Percentiles rank a stretch among this genome's conserved stretches.
phyloP scores from a whole-genome alignment of 2,797 vertebrate genomes.

The Cephalopachus bancanus region DNA sequence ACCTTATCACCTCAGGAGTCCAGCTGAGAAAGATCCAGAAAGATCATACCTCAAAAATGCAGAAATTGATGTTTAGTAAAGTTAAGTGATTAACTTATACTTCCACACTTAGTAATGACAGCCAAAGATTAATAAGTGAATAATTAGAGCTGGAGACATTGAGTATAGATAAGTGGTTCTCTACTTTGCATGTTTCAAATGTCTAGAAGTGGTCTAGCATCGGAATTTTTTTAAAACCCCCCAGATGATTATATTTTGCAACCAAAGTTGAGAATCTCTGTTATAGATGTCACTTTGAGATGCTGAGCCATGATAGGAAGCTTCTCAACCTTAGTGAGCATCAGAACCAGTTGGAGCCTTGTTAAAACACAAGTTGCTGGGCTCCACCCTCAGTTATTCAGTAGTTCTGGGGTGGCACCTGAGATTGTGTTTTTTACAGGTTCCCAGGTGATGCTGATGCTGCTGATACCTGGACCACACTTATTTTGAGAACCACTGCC shows the following conservation, averaged over 20 bases:
- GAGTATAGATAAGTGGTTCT: neutral
- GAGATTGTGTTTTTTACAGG: neutral
- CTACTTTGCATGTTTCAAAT: neutral
- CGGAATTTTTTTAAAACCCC: neutral
- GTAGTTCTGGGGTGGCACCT: neutral
- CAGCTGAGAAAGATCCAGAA: neutral
- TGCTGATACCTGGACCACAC: neutral
- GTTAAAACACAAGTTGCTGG: neutral
- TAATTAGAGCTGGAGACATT: neutral
- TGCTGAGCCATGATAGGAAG: neutral
- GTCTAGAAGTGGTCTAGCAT: neutral
- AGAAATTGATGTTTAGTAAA: neutral
- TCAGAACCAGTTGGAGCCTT: neutral
- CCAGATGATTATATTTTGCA: constrained; percentile 5
- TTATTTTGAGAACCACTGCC: neutral
- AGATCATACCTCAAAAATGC: neutral
- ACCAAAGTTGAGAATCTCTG: neutral
- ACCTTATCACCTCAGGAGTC: neutral
- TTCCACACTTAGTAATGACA: neutral
- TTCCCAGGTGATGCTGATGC: neutral
- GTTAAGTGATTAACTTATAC: neutral
- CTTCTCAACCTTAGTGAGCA: neutral
- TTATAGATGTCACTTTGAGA: neutral
- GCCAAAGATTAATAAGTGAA: neutral
- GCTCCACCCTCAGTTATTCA: neutral